Evolutionary conservation across 2,797 vertebrate genomes (phyloP).

Genomic region (Pelodytes ibericus): DNA sequence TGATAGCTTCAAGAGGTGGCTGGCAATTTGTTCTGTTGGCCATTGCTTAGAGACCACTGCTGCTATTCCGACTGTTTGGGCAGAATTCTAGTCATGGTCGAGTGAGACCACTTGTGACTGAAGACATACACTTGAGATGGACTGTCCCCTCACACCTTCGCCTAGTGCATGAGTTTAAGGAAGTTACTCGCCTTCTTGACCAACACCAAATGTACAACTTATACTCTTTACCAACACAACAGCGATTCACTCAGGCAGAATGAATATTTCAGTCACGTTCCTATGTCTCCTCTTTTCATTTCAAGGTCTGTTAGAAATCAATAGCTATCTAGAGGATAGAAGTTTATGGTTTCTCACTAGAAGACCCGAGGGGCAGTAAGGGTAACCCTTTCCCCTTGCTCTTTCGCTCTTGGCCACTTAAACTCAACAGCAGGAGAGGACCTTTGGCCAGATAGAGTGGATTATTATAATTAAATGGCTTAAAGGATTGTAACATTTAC

Average conservation of each 20-base stretch:
- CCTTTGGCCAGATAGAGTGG: conserved; percentile 35
- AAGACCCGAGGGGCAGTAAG: conserved; percentile 10
- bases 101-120: neutral
- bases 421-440: neutral
- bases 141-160: neutral
- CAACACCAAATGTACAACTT: conserved; percentile 25
- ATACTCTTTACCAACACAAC: conserved; percentile 22
- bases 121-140: conserved; percentile 4
- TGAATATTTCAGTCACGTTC: conserved; percentile 45
- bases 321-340: conserved; percentile 44
- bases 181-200: conserved; percentile 8
- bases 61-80: no score
- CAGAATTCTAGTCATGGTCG: no score
- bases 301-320: conserved; percentile 55
- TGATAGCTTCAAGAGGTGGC: no score
- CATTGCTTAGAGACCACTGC: no score
- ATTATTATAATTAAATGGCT: conserved; percentile 49
- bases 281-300: conserved; percentile 43
- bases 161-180: conserved; percentile 18
- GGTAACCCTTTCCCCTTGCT: conserved; percentile 8
- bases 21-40: no score
- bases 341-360: conserved; percentile 39
- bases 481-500: conserved; percentile 41
- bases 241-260: conserved; percentile 33
- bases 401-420: conserved; percentile 19